A percentile compares a stretch with the other conserved stretches of the same genome.
Evolutionary conservation across 2,888 invertebrate species (phyloP).

Genomic region (Tryphoninae sp.): DNA sequence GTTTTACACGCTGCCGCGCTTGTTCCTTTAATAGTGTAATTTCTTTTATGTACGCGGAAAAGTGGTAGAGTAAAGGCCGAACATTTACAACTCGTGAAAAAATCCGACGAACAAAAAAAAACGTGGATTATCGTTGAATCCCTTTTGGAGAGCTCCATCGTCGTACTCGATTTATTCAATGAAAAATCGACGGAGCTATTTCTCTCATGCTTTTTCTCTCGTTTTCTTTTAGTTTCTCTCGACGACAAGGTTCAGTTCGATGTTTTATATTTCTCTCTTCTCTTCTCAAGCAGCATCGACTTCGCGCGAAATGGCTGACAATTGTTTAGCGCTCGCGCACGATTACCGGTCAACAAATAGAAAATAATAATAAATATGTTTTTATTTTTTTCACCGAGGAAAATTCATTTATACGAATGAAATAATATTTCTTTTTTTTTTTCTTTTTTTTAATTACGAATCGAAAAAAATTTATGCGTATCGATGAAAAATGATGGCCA

Average conservation of each 20-base stretch:
- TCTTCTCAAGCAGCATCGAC: slow-evolving; percentile 4
- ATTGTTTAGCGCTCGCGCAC: slow-evolving; percentile 47
- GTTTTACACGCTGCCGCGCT: slow-evolving; percentile 11
- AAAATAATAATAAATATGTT: slow-evolving; percentile 45
- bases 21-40: slow-evolving; percentile 32
- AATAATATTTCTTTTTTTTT: neutral
- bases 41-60: slow-evolving; percentile 42
- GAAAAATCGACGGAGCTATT: slow-evolving; percentile 51
- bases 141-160: slow-evolving; percentile 38
- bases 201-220: slow-evolving; percentile 22
- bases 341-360: slow-evolving; percentile 51
- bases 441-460: neutral
- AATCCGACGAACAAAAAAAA: slow-evolving; percentile 27
- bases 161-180: slow-evolving; percentile 58
- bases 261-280: slow-evolving; percentile 20
- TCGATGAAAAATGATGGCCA: neutral
- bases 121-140: slow-evolving; percentile 52
- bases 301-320: slow-evolving; percentile 46
- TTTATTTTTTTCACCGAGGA: slow-evolving; percentile 22
- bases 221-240: slow-evolving; percentile 17
- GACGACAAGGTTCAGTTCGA: slow-evolving; percentile 16
- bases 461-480: neutral
- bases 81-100: neutral
- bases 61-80: slow-evolving; percentile 5
- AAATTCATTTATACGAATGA: slow-evolving; percentile 5